Evolutionary conservation across 2,797 vertebrate genomes (phyloP), one percentile per base, ranked within the genome.

Genomic region (Semaprochilodus insignis): DNA sequence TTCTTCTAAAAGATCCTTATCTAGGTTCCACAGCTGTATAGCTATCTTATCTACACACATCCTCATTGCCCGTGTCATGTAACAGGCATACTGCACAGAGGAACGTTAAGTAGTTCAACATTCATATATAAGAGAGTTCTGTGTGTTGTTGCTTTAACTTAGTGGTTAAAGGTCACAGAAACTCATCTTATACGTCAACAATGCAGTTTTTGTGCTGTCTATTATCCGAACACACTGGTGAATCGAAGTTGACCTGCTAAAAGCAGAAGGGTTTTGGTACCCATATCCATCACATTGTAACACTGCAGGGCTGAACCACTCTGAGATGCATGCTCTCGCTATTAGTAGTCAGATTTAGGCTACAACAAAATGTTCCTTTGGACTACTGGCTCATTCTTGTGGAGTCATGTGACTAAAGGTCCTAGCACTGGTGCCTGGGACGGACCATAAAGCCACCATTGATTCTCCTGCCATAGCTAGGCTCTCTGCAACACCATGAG

Each of bases 371-470:
- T 69, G 36, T 76, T 40, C n/a, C 87, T 85, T 81, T 86, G 73
- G 59, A 82, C 31, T 74, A 85, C 76, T 65, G 11, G 44, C n/a
- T 82, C 75, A 77, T 78, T 73, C 87, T 89, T 83, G 44, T 48
- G 85, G 81, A 81, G 85, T 90, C 91, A 91, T 88, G 72, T 87
- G 90, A 88, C 78, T 51, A 44, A 74, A 21, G 19, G 78, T 81
- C 87, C 87, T 87, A 86, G 84, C 57, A 80, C 79, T 70, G 21
- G 92, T 91, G 93, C 92, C 91, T 88, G 88, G 91, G 89, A 90
- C 91, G 13, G 83, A 88, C 84, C 82, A 95, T 92, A 95, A 95
- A 89, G 90, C 85, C 85, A 80, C 69, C 90, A 94, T 94, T 95
- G 91, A 95, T 84, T 90, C 78, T 86, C 60, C 62, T 82, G 75